Evolutionary conservation across 1,140 invertebrate species (phyloP).

Genomic region (Anoplolepis gracilipes): DNA sequence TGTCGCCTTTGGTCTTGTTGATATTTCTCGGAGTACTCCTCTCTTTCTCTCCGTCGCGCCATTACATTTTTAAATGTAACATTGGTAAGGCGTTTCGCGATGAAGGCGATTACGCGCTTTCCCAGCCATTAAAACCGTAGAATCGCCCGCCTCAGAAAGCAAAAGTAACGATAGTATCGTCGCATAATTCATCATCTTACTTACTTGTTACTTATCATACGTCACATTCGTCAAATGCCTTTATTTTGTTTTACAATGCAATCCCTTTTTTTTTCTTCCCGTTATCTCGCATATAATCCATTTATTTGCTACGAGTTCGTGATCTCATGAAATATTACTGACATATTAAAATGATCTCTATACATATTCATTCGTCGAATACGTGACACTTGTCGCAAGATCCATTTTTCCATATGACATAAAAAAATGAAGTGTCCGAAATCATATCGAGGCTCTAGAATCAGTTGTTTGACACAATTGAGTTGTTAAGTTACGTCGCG

Average conservation of each 20-base stretch:
- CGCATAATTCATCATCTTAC: slow-evolving; percentile 52
- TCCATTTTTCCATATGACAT: neutral
- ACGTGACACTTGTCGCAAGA: neutral
- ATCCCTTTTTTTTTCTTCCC: neutral
- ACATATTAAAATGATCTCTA: neutral
- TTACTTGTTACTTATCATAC: slow-evolving; percentile 40
- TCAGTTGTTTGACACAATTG: slow-evolving; percentile 3
- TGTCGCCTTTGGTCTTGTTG: slow-evolving; percentile 39
- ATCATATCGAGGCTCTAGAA: neutral
- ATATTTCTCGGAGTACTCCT: slow-evolving; percentile 46
- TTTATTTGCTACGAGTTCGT: neutral
- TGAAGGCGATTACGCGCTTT: slow-evolving; percentile 58
- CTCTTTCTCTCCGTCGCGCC: neutral
- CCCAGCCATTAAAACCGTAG: slow-evolving; percentile 54
- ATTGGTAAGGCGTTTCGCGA: slow-evolving; percentile 62
- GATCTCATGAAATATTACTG: neutral
- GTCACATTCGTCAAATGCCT: slow-evolving; percentile 43
- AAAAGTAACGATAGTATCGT: slow-evolving; percentile 57
- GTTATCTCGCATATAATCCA: neutral
- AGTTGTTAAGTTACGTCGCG: neutral
- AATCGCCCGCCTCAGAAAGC: slow-evolving; percentile 53
- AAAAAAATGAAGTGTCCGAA: neutral
- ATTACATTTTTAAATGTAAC: slow-evolving; percentile 61
- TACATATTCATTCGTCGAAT: neutral
- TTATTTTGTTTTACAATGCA: slow-evolving; percentile 43